Base-by-base conservation (phyloP, 2,888 invertebrate species). In the Amphimallon solstitiale region DNA sequence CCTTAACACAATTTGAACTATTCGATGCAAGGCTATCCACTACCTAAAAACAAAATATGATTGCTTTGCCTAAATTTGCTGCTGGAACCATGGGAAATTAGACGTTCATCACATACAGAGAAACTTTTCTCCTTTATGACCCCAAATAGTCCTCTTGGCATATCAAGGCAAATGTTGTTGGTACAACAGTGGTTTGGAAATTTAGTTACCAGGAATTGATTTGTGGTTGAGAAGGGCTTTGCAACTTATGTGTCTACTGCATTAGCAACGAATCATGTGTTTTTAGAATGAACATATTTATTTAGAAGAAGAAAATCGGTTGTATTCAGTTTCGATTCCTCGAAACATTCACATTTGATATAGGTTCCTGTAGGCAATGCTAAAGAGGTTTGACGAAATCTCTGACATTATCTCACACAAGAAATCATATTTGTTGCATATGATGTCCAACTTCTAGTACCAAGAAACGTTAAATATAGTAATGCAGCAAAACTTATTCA, bases 401-500 rank as follows among this genome's bases (percentile, higher is more conserved):
- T 95, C 95, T 80, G 94, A 95, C 80, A 86, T 89, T 62, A 94
- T 95, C 73, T 92, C 94, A 0, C 95, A 95, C 81, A 87, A 88
- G 69, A 95, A 95, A 82, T 89, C 94, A 0, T 88, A 90, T 0
- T 86, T 98, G 46, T 88, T 98, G 68, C 86, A 96, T 46, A 98
- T 98, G 97, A 94, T 97, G 92, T 89, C 90, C 72, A 85, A 90
- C 77, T 92, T 94, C 81, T 86, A 97, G 19, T 95, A 96, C 0
- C 88, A 92, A 51, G 85, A 88, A 0, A 86, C 90, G 12, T 91
- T 75, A 86, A 88, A 29, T 94, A 90, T 79, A 77, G 79, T 1
- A 94, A 91, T 77, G 93, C 94, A 0, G 91, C 89, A 66, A 95
- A 96, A n/a, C n/a, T n/a, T n/a, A n/a, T n/a, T n/a, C n/a, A n/a